Evolutionary conservation across 2,113 vertebrate genomes (phyloP).

Genomic region (Phylloscopus whistleri): DNA sequence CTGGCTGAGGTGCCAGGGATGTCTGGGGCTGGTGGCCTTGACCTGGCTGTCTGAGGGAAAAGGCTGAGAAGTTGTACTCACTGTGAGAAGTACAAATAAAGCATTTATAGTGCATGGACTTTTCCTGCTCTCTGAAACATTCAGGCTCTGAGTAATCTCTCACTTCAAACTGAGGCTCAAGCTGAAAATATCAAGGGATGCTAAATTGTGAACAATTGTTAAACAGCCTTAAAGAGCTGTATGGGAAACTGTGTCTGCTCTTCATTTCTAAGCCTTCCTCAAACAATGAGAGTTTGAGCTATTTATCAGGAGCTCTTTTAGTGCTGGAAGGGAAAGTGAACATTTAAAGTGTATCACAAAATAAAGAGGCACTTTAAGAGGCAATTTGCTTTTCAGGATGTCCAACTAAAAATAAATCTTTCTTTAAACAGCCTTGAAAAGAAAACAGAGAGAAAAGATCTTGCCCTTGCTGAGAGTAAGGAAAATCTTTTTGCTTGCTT

Average conservation of each 20-base stretch:
- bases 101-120: background rate
- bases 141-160: background rate
- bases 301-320: slow-evolving; percentile 22
- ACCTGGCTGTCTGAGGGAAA: background rate
- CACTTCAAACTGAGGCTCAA: background rate
- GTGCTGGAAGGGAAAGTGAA: background rate
- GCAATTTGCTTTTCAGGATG: slow-evolving; percentile 5
- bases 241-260: background rate
- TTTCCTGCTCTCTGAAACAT: background rate
- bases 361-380: slow-evolving; percentile 9
- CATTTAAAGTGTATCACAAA: slow-evolving; percentile 18
- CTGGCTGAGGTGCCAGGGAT: background rate
- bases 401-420: slow-evolving; percentile 32
- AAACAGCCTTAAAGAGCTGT: background rate
- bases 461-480: background rate
- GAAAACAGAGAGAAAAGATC: background rate
- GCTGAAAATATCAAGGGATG: slow-evolving; percentile 28
- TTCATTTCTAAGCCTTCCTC: background rate
- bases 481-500: background rate
- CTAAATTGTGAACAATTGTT: slow-evolving; percentile 1
- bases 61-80: background rate
- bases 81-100: background rate
- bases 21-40: background rate
- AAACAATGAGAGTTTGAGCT: background rate
- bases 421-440: slow-evolving; percentile 6